Evolutionary conservation across 2,888 invertebrate species (phyloP).

Genomic region (Biston stratarius): DNA sequence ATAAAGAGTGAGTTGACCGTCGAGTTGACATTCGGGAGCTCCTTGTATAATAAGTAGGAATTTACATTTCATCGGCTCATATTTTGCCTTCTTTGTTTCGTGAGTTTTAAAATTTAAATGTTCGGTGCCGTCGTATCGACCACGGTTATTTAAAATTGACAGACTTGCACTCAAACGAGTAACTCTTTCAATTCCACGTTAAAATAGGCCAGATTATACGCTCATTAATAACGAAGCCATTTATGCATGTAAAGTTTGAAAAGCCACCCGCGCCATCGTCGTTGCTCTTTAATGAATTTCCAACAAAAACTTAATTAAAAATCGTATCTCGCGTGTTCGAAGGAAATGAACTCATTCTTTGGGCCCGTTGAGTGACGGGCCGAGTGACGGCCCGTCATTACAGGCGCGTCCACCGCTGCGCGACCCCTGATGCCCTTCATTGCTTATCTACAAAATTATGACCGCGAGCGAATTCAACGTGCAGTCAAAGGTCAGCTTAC

Average conservation of each 20-base stretch:
- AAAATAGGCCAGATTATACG: slow-evolving; percentile 54
- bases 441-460: slow-evolving; percentile 58
- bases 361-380: slow-evolving; percentile 80
- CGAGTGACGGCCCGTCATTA: slow-evolving; percentile 82
- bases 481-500: slow-evolving; percentile 65
- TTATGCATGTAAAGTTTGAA: slow-evolving; percentile 72
- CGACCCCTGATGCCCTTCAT: slow-evolving; percentile 63
- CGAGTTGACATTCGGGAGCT: slow-evolving; percentile 68
- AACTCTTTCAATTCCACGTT: slow-evolving; percentile 62
- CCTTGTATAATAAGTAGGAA: slow-evolving; percentile 67
- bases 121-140: slow-evolving; percentile 32
- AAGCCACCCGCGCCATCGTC: slow-evolving; percentile 69
- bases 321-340: slow-evolving; percentile 84
- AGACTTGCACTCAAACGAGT: slow-evolving; percentile 54
- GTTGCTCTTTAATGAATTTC: slow-evolving; percentile 82
- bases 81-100: slow-evolving; percentile 55
- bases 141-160: slow-evolving; percentile 67
- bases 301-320: slow-evolving; percentile 87
- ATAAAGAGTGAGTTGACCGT: slow-evolving; percentile 71
- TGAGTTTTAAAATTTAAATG: slow-evolving; percentile 61
- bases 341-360: slow-evolving; percentile 86
- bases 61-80: slow-evolving; percentile 69
- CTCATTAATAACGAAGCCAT: slow-evolving; percentile 81
- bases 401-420: slow-evolving; percentile 63
- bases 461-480: slow-evolving; percentile 59